phyloP scores from a whole-genome alignment of 53 echinoderm and acorn worm species.

The Astropecten irregularis region DNA sequence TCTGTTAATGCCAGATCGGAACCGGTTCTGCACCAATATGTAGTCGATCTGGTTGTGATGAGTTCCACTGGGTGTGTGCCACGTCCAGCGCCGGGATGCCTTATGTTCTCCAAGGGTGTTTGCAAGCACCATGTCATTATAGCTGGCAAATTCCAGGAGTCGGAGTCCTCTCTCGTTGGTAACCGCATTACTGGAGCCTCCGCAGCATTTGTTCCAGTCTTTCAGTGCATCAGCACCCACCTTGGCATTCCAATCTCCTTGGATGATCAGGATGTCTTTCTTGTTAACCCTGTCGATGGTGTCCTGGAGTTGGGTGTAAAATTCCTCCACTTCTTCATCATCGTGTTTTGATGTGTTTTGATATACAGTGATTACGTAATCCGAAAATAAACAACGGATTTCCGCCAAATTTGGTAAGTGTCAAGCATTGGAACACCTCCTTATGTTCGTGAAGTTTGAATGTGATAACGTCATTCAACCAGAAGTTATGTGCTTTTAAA shows the following conservation, averaged over 20 bases:
- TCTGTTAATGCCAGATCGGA: slow-evolving; percentile 34
- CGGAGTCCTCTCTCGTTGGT: neutral
- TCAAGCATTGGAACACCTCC: too few relatives aligned
- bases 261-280: neutral
- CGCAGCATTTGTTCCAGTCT: neutral
- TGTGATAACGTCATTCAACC: too few relatives aligned
- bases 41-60: slow-evolving; percentile 58
- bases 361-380: too few relatives aligned
- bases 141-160: slow-evolving; percentile 20
- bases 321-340: neutral
- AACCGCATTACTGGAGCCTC: neutral
- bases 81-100: neutral
- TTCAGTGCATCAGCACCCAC: neutral
- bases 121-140: neutral
- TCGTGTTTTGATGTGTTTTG: too few relatives aligned
- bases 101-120: neutral
- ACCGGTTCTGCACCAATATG: slow-evolving; percentile 50
- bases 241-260: neutral
- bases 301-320: neutral
- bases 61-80: slow-evolving; percentile 31
- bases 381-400: too few relatives aligned
- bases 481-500: too few relatives aligned
- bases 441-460: too few relatives aligned
- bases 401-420: too few relatives aligned
- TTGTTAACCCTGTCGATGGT: neutral